Percentiles rank a stretch among this genome's conserved stretches.
Evolutionary conservation across 2,888 invertebrate species (phyloP).

Genomic region (Hipparchia sbordonii): DNA sequence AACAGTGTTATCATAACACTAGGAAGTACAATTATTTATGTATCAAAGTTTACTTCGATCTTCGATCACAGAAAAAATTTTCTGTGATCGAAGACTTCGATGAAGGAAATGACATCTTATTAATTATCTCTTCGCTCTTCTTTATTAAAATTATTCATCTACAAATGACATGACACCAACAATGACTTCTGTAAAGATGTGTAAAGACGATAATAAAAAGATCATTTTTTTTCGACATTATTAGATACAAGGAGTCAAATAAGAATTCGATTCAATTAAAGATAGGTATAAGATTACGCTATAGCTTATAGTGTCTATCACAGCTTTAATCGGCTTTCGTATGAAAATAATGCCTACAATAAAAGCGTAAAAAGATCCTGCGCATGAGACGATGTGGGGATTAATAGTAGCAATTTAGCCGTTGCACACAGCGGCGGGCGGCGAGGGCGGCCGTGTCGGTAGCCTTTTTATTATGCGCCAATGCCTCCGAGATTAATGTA

Average conservation of each 20-base stretch:
- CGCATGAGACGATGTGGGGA: slow-evolving; percentile 41
- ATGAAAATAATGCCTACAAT: slow-evolving; percentile 37
- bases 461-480: slow-evolving; percentile 49
- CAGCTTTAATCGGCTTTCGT: slow-evolving; percentile 37
- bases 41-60: no score
- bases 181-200: neutral
- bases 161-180: no score
- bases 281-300: slow-evolving; percentile 29
- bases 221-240: slow-evolving; percentile 1
- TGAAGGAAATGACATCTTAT: no score
- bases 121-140: no score
- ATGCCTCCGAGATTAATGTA: slow-evolving; percentile 47
- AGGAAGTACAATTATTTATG: no score
- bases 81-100: no score
- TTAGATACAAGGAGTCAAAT: slow-evolving; percentile 15
- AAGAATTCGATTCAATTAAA: slow-evolving; percentile 32
- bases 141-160: no score
- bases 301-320: slow-evolving; percentile 35
- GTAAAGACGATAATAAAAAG: neutral
- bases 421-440: slow-evolving; percentile 46
- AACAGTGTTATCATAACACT: no score
- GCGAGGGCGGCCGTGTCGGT: slow-evolving; percentile 48
- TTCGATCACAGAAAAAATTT: no score
- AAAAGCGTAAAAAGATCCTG: slow-evolving; percentile 36
- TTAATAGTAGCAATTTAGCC: slow-evolving; percentile 72